Evolutionary conservation across 2,113 vertebrate genomes (phyloP).

Genomic region (Malaclemys terrapin): DNA sequence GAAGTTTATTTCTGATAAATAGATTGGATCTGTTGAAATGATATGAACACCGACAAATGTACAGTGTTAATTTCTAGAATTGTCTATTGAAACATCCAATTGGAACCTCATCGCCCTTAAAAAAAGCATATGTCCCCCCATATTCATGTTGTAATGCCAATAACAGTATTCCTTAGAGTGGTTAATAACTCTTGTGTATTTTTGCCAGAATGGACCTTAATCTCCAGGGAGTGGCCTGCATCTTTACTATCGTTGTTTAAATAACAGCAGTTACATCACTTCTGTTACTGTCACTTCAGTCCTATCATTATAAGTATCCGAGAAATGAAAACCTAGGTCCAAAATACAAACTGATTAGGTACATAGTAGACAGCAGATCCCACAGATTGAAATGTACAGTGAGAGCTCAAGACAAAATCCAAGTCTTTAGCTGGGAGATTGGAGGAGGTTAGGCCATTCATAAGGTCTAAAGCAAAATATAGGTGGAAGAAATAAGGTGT

Average conservation of each 20-base stretch:
- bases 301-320: background rate
- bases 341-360: conserved; percentile 10
- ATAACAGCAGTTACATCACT: conserved; percentile 11
- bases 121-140: background rate
- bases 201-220: background rate
- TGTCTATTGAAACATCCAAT: background rate
- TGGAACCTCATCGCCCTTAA: conserved; percentile 28
- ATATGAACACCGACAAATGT: background rate
- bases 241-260: background rate
- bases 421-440: background rate
- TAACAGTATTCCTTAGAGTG: background rate
- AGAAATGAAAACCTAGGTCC: conserved; percentile 30
- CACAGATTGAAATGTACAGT: background rate
- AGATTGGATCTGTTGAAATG: conserved; percentile 5
- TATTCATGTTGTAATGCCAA: background rate
- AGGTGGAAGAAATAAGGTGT: background rate
- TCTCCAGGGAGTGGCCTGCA: conserved; percentile 7
- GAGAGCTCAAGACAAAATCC: background rate
- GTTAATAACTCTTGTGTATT: background rate
- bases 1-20: background rate
- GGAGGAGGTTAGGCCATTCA: background rate
- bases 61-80: background rate
- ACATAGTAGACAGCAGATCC: background rate
- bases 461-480: background rate
- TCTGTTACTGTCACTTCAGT: background rate